phyloP scores from a whole-genome alignment of 2,797 vertebrate genomes.

The Hydrophis major region DNA sequence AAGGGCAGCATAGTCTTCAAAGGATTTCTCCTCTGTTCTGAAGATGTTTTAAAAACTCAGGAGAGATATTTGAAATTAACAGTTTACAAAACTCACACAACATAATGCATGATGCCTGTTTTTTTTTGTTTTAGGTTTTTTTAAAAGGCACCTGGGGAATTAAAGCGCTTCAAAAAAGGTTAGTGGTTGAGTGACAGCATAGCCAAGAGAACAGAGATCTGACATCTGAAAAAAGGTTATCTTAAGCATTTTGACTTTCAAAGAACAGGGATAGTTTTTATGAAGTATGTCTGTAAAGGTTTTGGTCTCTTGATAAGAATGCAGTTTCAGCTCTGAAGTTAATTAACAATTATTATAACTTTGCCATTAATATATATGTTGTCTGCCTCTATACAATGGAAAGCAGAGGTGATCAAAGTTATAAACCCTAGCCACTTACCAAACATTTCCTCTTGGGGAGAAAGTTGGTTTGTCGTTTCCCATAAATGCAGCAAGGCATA shows the following conservation, averaged over 20 bases:
- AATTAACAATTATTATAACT: neutral
- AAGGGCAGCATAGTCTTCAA: neutral
- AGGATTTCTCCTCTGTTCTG: neutral
- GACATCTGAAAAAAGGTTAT: neutral
- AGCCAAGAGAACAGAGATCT: neutral
- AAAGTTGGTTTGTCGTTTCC: neutral
- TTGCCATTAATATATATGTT: neutral
- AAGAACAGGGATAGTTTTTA: neutral
- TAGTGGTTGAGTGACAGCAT: neutral
- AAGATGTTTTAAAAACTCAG: slow-evolving; percentile 2
- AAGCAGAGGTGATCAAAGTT: neutral
- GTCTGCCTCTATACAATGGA: neutral
- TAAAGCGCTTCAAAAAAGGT: neutral
- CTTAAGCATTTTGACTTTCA: slow-evolving; percentile 22
- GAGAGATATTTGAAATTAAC: slow-evolving; percentile 13
- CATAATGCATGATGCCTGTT: neutral
- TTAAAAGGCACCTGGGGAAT: neutral
- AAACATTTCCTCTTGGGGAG: neutral
- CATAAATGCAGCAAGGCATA: neutral
- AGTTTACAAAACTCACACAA: rapidly evolving
- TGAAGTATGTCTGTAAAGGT: neutral
- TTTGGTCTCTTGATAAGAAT: neutral
- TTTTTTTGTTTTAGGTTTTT: neutral
- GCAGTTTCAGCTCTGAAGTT: neutral
- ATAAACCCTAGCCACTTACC: neutral